These are phyloP conservation scores for Centruroides vittatus DNA, from an alignment of 1,140 invertebrate species.

Conservation along the genomic window DNA sequence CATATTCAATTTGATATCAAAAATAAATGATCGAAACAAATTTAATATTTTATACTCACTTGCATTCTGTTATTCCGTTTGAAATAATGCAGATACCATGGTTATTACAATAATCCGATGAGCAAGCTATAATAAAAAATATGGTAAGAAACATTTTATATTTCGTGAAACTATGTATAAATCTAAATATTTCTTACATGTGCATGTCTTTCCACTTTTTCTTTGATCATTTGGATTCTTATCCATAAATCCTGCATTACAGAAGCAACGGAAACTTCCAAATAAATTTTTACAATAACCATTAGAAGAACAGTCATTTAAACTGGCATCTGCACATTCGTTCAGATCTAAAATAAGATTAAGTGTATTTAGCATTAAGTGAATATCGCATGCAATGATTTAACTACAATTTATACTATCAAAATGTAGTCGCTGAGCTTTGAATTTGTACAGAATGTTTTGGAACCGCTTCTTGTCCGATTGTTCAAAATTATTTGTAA, in stretches of 20 bases:
- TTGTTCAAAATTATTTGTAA: too few species aligned
- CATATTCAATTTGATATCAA: too few species aligned
- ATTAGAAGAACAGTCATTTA: conserved; percentile 80
- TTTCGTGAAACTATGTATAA: too few species aligned
- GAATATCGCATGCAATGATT: too few species aligned
- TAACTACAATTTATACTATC: too few species aligned
- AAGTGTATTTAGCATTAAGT: too few species aligned
- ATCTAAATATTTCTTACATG: conserved; percentile 3
- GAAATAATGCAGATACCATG: conserved; percentile 66
- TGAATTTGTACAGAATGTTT: too few species aligned
- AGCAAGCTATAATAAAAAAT: conserved; percentile 51
- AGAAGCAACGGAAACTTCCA: conserved; percentile 75
- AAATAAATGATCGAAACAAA: too few species aligned
- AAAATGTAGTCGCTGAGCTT: too few species aligned
- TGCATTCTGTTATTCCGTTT: conserved; percentile 56
- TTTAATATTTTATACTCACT: conserved; percentile 14
- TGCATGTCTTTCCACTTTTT: conserved; percentile 23
- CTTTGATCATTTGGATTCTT: conserved; percentile 34
- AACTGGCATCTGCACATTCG: conserved; percentile 65
- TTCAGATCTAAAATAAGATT: conserved; percentile 50
- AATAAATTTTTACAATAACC: conserved; percentile 75
- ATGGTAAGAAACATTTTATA: too few species aligned
- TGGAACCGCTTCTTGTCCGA: too few species aligned
- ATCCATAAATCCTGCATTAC: conserved; percentile 52
- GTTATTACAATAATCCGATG: conserved; percentile 53